Base-by-base conservation (phyloP, 2,888 invertebrate genomes). In the Tachina lurida region DNA sequence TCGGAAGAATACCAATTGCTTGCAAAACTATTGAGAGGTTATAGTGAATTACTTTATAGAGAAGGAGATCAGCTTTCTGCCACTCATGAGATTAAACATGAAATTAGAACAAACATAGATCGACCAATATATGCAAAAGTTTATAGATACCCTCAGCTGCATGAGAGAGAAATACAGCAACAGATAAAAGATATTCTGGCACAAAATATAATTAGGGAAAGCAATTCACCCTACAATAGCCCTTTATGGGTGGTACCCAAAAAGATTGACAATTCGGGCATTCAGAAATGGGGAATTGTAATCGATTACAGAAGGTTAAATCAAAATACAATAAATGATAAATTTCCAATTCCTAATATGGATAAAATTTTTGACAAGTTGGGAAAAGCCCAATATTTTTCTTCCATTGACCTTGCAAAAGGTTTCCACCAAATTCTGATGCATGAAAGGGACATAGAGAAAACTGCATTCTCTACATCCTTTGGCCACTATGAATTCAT, bases 31-130 rank as follows among this genome's bases (percentile, higher is more conserved):
- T 15, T n/a, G n/a, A n/a, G n/a, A n/a, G n/a, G n/a, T n/a, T n/a
- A n/a, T n/a, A n/a, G n/a, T n/a, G n/a, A n/a, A n/a, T n/a, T n/a
- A n/a, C n/a, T n/a, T n/a, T n/a, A n/a, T n/a, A n/a, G n/a, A n/a
- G n/a, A n/a, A n/a, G n/a, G n/a, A n/a, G n/a, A n/a, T n/a, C n/a
- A n/a, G n/a, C n/a, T n/a, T n/a, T n/a, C n/a, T n/a, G 47, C 49
- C 45, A 63, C 60, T 13, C 39, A 45, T 13, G 49, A 60, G n/a
- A 41, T 60, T 5, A 49, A 62, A 49, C 74, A 62, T 52, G 39
- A 74, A 31, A 62, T 63, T 39, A 49, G 8, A 39, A 74, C 74
- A 31, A 47, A 12, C 39, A 19, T 12, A 13, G 62, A 74, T 62
- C 31, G 8, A 19, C 63, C 43, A 60, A 41, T 74, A 52, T 56